A percentile compares a stretch with the other conserved stretches of the same genome.
Evolutionary conservation across 2,113 vertebrate species (phyloP).

Genomic region (Copsychus sechellarum): DNA sequence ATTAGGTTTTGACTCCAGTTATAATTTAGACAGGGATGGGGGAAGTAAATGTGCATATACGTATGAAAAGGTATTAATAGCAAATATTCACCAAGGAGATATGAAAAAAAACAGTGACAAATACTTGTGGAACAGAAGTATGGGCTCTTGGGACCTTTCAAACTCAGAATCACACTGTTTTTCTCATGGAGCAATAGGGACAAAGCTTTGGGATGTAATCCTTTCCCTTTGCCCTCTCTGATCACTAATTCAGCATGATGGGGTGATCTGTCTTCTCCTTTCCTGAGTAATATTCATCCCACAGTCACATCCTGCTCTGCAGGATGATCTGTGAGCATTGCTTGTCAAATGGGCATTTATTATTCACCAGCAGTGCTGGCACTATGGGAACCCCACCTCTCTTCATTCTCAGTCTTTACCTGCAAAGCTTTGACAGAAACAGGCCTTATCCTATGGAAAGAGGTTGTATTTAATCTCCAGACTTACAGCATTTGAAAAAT

Average conservation of each 20-base stretch:
- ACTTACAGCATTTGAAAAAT: not conserved
- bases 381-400: not conserved
- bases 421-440: not conserved
- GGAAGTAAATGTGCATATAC: no score
- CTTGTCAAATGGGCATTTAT: conserved; percentile 25
- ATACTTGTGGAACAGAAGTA: not conserved
- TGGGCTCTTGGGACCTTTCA: not conserved
- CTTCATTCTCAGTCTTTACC: not conserved
- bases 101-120: not conserved
- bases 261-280: not conserved
- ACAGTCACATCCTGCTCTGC: conserved; percentile 6
- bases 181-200: not conserved
- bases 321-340: conserved; percentile 22
- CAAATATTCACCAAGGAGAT: not conserved
- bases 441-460: not conserved
- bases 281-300: not conserved
- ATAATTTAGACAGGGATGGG: not conserved
- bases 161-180: not conserved
- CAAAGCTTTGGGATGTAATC: not conserved
- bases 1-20: not conserved
- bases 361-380: conserved; percentile 3
- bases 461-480: not conserved
- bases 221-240: not conserved
- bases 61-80: not conserved
- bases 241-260: not conserved